Conservation (phyloP, 92 coral and sea anemone species). For the Desmophyllum pertusum region DNA sequence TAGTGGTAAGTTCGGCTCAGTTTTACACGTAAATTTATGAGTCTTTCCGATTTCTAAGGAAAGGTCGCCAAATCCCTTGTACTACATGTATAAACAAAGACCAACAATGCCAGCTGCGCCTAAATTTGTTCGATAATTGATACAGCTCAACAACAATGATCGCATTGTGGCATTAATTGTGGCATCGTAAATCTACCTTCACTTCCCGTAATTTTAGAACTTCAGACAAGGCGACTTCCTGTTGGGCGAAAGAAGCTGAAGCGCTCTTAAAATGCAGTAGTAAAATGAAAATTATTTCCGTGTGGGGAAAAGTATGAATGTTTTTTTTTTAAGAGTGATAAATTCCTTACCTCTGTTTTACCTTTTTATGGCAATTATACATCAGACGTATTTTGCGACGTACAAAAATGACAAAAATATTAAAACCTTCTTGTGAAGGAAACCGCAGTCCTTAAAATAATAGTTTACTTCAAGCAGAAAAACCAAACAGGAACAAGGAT, state of each 20-base stretch:
- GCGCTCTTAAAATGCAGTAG: neutral
- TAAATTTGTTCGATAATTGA: too few relatives aligned
- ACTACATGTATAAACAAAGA: too few relatives aligned
- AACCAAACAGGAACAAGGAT: neutral
- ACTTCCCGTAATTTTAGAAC: neutral
- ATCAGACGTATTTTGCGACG: neutral
- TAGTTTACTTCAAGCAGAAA: neutral
- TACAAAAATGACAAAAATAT: neutral
- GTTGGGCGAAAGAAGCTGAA: neutral
- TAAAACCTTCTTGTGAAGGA: neutral
- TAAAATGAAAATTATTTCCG: neutral
- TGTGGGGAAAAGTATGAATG: neutral
- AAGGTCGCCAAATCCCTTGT: too few relatives aligned
- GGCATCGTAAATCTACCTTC: too few relatives aligned
- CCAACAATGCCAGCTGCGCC: too few relatives aligned
- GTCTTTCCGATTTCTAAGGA: too few relatives aligned
- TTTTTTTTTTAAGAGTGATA: too few relatives aligned
- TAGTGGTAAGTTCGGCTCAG: too few relatives aligned
- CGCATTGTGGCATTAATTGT: too few relatives aligned
- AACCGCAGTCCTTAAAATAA: neutral
- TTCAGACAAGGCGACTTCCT: neutral
- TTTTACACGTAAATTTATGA: too few relatives aligned
- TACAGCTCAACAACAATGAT: too few relatives aligned
- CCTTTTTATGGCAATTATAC: neutral
- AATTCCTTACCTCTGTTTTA: neutral